These are phyloP conservation scores for Gnathonemus longibarbis DNA, from an alignment of 2,113 vertebrate genomes.

Conservation along the genomic window DNA sequence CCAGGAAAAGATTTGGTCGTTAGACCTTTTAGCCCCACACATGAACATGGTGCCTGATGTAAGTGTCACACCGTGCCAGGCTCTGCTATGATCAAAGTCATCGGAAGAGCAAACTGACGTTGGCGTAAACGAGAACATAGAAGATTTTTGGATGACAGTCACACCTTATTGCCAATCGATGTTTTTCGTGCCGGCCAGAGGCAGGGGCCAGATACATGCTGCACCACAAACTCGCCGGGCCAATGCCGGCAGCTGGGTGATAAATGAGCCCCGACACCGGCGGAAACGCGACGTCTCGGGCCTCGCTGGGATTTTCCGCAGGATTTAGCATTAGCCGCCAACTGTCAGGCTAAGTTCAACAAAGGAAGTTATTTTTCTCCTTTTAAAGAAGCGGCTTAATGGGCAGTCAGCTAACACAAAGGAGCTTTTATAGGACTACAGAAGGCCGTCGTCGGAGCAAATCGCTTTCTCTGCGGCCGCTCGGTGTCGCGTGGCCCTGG, in stretches of 20 bases:
- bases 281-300: slow-evolving; percentile 1
- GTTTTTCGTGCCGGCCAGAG: not conserved
- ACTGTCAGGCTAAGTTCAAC: slow-evolving; percentile 12
- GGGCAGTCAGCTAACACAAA: not conserved
- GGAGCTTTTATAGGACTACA: not conserved
- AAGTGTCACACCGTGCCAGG: not conserved
- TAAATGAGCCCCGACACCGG: slow-evolving; percentile 38
- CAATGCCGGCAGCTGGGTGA: slow-evolving; percentile 38
- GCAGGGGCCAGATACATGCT: slow-evolving; percentile 18
- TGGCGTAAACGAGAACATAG: not conserved
- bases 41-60: too few relatives aligned
- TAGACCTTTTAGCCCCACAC: not conserved
- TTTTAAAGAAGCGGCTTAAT: not conserved
- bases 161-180: not conserved
- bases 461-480: not conserved
- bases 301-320: slow-evolving; percentile 1
- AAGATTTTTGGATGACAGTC: not conserved
- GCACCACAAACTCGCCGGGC: slow-evolving; percentile 40
- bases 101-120: not conserved
- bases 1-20: not conserved
- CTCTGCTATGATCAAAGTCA: not conserved
- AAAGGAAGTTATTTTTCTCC: not conserved
- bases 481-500: not conserved
- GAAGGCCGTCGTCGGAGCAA: not conserved
- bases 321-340: slow-evolving; percentile 11